Evolutionary conservation across 92 coral and sea anemone genomes (phyloP).

Genomic region (Phymanthus crucifer): DNA sequence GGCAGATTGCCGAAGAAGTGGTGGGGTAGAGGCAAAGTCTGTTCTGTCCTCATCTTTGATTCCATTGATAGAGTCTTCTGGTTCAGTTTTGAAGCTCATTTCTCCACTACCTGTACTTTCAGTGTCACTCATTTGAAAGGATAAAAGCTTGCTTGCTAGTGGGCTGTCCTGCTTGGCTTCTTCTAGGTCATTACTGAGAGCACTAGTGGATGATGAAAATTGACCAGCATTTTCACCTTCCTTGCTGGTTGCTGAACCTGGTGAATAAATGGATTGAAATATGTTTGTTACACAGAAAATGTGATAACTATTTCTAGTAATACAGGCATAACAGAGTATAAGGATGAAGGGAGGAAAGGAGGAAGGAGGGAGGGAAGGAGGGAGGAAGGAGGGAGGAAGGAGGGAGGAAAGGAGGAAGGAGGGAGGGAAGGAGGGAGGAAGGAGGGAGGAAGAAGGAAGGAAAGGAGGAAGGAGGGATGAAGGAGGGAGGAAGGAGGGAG

Average conservation of each 20-base stretch:
- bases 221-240: constrained; percentile 76
- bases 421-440: background rate
- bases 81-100: constrained; percentile 40
- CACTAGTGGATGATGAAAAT: constrained; percentile 35
- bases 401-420: background rate
- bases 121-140: constrained; percentile 54
- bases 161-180: constrained; percentile 34
- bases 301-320: background rate
- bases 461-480: background rate
- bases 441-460: too few species aligned
- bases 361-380: background rate
- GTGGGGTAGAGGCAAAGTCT: constrained; percentile 48
- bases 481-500: background rate
- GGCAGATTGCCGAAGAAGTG: constrained; percentile 33
- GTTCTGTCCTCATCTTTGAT: constrained; percentile 38
- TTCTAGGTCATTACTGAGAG: constrained; percentile 40
- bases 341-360: background rate
- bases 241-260: constrained; percentile 67
- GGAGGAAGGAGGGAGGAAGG: background rate
- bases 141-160: constrained; percentile 5
- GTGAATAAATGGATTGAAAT: background rate
- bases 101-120: constrained; percentile 54
- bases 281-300: background rate
- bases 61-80: constrained; percentile 39
- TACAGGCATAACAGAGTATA: background rate